A percentile compares a stretch with the other conserved stretches of the same genome.
phyloP scores from a whole-genome alignment of 2,113 vertebrate genomes.

The Phoenicopterus ruber region DNA sequence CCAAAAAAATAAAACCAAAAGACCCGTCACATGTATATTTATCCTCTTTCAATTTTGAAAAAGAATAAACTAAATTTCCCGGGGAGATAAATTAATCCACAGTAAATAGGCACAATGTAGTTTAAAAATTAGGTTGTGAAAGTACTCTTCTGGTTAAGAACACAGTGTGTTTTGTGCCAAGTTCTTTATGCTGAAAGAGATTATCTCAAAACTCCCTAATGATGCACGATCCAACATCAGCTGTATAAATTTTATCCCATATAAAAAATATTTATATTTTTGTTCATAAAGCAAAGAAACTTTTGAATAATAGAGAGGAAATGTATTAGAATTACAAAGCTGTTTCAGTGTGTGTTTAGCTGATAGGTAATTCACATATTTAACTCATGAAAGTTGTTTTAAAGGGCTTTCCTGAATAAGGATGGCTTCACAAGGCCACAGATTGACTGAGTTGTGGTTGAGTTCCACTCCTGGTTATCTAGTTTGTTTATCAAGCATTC shows the following conservation, averaged over 20 bases:
- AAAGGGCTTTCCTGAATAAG: not conserved
- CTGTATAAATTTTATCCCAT: not conserved
- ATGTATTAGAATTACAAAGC: not conserved
- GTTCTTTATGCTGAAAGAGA: not conserved
- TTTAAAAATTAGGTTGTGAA: not conserved
- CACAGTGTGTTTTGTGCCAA: not conserved
- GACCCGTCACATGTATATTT: not conserved
- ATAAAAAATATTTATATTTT: not conserved
- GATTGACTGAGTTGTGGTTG: not conserved
- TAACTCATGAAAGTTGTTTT: not conserved
- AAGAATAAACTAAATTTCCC: not conserved
- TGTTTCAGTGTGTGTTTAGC: not conserved
- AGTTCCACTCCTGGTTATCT: not conserved
- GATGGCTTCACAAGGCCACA: not conserved
- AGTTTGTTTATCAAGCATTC: not conserved
- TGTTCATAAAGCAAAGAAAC: not conserved
- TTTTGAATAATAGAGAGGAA: not conserved
- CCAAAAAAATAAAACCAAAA: not conserved
- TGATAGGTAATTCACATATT: not conserved
- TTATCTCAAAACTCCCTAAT: not conserved
- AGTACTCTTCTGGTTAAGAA: not conserved
- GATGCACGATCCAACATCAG: not conserved
- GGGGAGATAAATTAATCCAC: not conserved
- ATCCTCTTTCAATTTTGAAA: not conserved
- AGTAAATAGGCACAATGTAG: not conserved